These are phyloP conservation scores for Chrysina gloriosa DNA, from an alignment of 2,888 invertebrate species.

Conservation along the genomic window DNA sequence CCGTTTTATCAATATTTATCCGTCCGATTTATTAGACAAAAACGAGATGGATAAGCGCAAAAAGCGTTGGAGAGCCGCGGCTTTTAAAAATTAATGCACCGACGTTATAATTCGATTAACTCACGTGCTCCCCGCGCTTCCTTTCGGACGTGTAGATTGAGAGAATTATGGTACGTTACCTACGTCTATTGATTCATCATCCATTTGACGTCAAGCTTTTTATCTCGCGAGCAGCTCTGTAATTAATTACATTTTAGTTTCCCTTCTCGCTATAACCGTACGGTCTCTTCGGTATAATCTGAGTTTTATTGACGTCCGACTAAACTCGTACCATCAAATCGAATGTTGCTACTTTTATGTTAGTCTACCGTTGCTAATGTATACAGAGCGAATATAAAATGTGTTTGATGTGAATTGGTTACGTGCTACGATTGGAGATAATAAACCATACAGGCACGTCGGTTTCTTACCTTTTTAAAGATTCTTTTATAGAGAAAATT, in stretches of 20 bases:
- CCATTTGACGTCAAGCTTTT: background rate
- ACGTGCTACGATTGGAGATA: too few relatives aligned
- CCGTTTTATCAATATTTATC: slow-evolving; percentile 6
- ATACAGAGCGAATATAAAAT: too few relatives aligned
- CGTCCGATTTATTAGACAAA: background rate
- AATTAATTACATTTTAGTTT: background rate
- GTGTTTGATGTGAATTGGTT: too few relatives aligned
- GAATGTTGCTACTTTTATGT: too few relatives aligned
- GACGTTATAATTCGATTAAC: background rate
- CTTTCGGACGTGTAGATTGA: too few relatives aligned
- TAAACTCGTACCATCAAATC: too few relatives aligned
- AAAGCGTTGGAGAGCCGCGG: background rate
- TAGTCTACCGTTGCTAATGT: background rate
- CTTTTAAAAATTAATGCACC: slow-evolving; percentile 2
- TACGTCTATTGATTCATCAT: background rate
- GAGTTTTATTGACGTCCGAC: background rate
- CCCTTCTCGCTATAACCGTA: background rate
- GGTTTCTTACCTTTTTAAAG: too few relatives aligned
- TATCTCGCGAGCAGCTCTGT: background rate
- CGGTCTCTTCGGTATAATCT: background rate
- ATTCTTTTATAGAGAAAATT: too few relatives aligned
- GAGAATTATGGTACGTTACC: too few relatives aligned
- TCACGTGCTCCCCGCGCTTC: background rate
- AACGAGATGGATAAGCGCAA: background rate
- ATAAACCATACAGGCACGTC: too few relatives aligned